Evolutionary conservation across 92 coral and sea anemone species (phyloP).

Genomic region (Zoanthus gigantus): DNA sequence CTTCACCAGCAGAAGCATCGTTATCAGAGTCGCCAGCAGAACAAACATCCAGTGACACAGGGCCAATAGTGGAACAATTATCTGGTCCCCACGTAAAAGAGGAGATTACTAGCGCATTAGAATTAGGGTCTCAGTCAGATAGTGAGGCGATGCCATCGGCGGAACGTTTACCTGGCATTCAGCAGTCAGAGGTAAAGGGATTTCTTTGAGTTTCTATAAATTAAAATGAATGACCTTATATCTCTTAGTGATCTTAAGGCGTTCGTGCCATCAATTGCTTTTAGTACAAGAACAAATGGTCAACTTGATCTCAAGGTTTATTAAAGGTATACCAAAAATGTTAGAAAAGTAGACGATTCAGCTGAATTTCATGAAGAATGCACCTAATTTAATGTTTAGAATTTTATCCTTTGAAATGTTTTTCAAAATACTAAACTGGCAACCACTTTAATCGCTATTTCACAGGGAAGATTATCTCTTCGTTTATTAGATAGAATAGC

Average conservation of each 20-base stretch:
- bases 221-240: neutral
- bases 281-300: neutral
- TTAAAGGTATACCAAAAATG: too few species aligned
- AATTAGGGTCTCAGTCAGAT: neutral
- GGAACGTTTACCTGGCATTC: neutral
- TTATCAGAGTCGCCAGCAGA: neutral
- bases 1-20: neutral
- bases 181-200: neutral
- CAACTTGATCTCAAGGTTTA: neutral
- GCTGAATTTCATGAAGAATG: neutral
- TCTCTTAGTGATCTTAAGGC: neutral
- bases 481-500: neutral
- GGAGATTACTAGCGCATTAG: neutral
- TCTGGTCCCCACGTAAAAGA: neutral
- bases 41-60: neutral
- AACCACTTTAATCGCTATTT: neutral
- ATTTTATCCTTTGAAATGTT: neutral
- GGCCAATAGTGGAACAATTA: slow-evolving; percentile 6
- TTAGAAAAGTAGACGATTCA: too few species aligned
- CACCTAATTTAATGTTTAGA: neutral
- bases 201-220: neutral
- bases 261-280: neutral
- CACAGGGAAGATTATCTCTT: neutral
- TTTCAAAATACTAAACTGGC: neutral
- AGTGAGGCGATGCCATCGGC: neutral